These are phyloP conservation scores for Oryzias woworae DNA, from an alignment of 2,113 vertebrate species.

Conservation along the genomic window DNA sequence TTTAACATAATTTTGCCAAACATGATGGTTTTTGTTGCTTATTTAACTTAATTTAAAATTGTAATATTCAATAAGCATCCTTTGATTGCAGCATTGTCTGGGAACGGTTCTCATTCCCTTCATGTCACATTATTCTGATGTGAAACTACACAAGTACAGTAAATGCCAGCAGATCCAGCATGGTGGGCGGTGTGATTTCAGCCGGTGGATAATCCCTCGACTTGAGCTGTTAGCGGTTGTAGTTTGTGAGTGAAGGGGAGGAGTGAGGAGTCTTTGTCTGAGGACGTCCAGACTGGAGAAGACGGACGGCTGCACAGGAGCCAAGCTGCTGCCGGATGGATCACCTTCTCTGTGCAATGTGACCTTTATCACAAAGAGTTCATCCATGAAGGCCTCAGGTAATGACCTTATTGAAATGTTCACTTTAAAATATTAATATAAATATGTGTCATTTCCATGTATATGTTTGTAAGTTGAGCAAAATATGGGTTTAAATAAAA, in stretches of 20 bases:
- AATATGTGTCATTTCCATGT: neutral
- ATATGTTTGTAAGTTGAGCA: no score
- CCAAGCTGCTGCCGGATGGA: neutral
- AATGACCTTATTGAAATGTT: conserved; percentile 12
- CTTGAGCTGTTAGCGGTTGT: conserved; percentile 15
- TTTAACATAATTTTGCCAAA: no score
- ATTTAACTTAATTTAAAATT: no score
- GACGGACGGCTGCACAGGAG: conserved; percentile 12
- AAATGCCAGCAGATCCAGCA: neutral
- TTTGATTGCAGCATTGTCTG: no score
- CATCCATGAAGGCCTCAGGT: conserved; percentile 32
- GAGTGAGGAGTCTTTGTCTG: conserved; percentile 28
- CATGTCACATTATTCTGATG: neutral
- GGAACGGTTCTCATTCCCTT: no score
- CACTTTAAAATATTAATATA: neutral
- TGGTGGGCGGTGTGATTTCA: neutral
- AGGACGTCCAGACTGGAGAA: conserved; percentile 11
- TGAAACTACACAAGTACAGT: neutral
- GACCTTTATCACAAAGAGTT: conserved; percentile 40
- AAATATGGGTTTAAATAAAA: no score
- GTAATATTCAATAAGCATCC: no score
- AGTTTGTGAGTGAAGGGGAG: conserved; percentile 14
- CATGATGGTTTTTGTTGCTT: no score
- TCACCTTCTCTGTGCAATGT: conserved; percentile 38
- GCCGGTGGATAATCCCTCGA: conserved; percentile 21